Conservation (phyloP, 2,888 invertebrate species). For the Melieria picta region DNA sequence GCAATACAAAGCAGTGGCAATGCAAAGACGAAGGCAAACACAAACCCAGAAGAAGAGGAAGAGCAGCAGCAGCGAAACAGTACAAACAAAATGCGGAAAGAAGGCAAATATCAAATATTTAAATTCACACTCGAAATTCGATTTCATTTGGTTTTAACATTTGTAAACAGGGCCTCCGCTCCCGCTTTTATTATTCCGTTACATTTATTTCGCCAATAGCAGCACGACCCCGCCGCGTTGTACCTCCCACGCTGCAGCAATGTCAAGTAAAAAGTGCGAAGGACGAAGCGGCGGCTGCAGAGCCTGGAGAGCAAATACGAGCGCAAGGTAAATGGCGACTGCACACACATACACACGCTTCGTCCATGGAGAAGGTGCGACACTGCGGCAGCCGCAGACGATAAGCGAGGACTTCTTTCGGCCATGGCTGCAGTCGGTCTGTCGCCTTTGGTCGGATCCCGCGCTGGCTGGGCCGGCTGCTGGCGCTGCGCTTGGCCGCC, state of each 20-base stretch:
- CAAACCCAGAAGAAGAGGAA: neutral
- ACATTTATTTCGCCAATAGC: neutral
- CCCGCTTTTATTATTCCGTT: conserved; percentile 5
- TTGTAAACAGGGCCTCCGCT: conserved; percentile 20
- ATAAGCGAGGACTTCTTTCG: no score
- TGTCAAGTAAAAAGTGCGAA: no score
- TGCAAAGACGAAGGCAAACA: no score
- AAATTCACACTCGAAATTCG: conserved; percentile 35
- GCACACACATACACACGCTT: neutral
- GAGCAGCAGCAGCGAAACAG: neutral
- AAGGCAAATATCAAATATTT: conserved; percentile 33
- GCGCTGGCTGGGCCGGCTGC: no score
- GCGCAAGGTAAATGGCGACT: neutral
- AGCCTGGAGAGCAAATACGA: no score
- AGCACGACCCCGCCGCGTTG: conserved; percentile 17
- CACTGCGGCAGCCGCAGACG: no score
- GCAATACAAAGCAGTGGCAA: no score
- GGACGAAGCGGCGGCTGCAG: no score
- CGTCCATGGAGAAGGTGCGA: no score
- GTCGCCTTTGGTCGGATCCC: no score
- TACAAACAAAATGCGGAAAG: conserved; percentile 1
- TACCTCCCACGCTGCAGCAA: neutral
- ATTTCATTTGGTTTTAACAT: conserved; percentile 31
- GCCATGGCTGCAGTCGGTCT: no score
- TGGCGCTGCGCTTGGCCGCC: neutral